Base-by-base conservation (phyloP, 2,113 vertebrate species). In the Arizona elegans region DNA sequence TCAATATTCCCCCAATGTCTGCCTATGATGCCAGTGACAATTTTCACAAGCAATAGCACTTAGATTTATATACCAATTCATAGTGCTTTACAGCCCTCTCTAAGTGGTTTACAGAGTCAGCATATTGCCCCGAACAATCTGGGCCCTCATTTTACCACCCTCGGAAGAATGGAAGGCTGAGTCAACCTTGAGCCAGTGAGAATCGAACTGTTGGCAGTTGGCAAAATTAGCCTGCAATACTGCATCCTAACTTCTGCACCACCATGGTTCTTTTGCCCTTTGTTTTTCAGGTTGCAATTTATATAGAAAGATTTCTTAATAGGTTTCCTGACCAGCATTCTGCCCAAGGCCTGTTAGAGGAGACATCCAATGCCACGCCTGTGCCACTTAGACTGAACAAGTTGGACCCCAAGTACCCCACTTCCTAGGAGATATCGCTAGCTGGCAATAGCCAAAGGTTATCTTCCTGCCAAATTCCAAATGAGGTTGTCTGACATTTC, bases 391-490 rank as follows among this genome's bases (percentile, higher is more conserved):
- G 52, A 15, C 89, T 93, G 38, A 94, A 93, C 3, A 75, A 21
- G 85, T 33, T 94, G 50, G 29, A 9, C 65, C 26, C 70, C 12
- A 52, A 91, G 65, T 6, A 21, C 12, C 12, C 90, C 8, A 1
- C 58, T 53, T 8, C 53, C 43, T 65, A 93, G 50, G 17, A 89
- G 10, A 6, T 54, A 8, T 75, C 3, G 3, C 15, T 81, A 52
- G 15, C 62, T 89, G 6, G 17, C 33, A 21, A 7, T 59, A 75
- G 55, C 85, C 59, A 91, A 59, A 6, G 0, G 91, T 13, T 0
- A 89, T 95, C 93, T 65, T 92, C 26, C 23, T 95, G 93, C 88
- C 29, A 97, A 95, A 10, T 94, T 93, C 75, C 56, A 94, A 96
- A 96, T 86, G 93, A 96, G 52, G 26, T 26, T 62, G 8, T 89